Base-by-base conservation (phyloP, 2,113 vertebrate species). In the Barnardius zonarius region DNA sequence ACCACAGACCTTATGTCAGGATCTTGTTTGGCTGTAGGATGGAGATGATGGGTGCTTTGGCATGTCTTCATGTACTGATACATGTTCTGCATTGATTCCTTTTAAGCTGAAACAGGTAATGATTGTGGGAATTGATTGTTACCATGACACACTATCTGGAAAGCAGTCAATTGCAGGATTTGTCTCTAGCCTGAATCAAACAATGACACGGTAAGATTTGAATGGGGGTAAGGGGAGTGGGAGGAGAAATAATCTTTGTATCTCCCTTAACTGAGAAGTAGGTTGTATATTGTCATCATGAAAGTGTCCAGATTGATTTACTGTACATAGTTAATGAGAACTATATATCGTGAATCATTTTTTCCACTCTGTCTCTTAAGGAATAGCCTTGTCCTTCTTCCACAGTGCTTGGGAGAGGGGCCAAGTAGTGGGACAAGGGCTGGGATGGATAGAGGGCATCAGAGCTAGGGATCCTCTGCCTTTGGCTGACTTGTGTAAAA, bases 51-150 rank as follows among this genome's bases (percentile, higher is more conserved):
- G 35, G 19, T 44, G 10, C 27, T 94, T 72, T 64, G 33, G 41
- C 46, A 37, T 35, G 6, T 49, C 23, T 67, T 41, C 44, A 5
- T 11, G 3, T 85, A 8, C 61, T 88, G 79, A 70, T 4, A 17
- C 1, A 0, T 46, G 12, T 80, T 80, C 18, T 33, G 10, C 9
- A 2, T 64, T 64, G 13, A 20, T 92, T 88, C 20, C 51, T 5
- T 94, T 87, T 62, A 93, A 99, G 99, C 97, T 99, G 61, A 99
- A 99, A 69, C 98, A 99, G 35, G 96, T 99, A 17, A 99, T 99
- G 99, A 93, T 99, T 17, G 99, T 99, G 76, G 99, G 99, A 80
- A 99, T 99, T 9, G 99, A 99, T 46, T 99, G 99, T 66, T 99
- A 99, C 97, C 99, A 99, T 17, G 99, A 99, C 94, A 98, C 90